phyloP scores from a whole-genome alignment of 2,888 invertebrate genomes.

The Cosmia trapezina region DNA sequence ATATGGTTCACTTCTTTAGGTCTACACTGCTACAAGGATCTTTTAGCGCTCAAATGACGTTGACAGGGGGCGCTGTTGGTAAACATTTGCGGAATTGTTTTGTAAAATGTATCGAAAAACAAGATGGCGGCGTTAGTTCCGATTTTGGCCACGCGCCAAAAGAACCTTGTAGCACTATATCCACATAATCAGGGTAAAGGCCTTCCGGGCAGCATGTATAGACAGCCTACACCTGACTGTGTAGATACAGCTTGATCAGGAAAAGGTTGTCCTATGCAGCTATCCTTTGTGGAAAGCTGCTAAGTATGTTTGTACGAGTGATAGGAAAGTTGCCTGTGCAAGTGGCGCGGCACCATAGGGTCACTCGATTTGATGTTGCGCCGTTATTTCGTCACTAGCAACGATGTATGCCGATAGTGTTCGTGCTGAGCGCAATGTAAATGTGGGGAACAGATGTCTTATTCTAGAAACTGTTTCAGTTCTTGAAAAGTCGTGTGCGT shows the following conservation, averaged over 20 bases:
- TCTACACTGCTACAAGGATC: neutral
- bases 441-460: neutral
- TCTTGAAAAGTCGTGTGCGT: neutral
- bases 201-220: neutral
- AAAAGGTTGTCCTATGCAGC: neutral
- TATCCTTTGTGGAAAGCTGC: neutral
- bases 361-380: constrained; percentile 80
- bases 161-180: neutral
- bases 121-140: neutral
- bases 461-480: neutral
- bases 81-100: neutral
- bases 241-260: neutral
- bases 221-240: neutral
- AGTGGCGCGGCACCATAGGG: constrained; percentile 84
- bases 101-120: neutral
- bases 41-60: neutral
- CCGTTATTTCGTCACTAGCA: constrained; percentile 75
- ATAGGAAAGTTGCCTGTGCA: constrained; percentile 86
- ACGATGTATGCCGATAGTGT: constrained; percentile 73
- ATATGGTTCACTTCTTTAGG: neutral
- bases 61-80: neutral
- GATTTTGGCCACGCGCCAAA: neutral
- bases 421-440: constrained; percentile 82
- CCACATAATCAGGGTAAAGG: neutral
- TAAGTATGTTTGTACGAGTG: constrained; percentile 67